These are phyloP conservation scores for Muscicapa comitata DNA, from an alignment of 2,797 vertebrate genomes.

Conservation along the genomic window DNA sequence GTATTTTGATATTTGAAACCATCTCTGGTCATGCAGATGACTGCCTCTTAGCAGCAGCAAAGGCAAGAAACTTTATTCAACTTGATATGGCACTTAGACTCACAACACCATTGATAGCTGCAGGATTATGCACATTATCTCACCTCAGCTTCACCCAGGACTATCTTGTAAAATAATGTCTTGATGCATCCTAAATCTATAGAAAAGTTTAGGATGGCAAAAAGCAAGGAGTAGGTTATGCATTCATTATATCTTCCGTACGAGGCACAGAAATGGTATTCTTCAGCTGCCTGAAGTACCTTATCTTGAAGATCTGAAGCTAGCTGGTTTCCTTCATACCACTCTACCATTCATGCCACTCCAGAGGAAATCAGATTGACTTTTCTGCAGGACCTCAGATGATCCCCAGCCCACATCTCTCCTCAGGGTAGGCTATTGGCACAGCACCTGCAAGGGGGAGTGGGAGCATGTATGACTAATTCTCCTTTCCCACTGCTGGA, in stretches of 20 bases:
- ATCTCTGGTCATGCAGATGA: not conserved
- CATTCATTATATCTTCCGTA: not conserved
- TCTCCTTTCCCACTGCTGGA: not conserved
- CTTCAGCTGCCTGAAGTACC: not conserved
- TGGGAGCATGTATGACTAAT: not conserved
- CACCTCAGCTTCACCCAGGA: not conserved
- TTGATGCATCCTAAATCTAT: not conserved
- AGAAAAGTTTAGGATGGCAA: not conserved
- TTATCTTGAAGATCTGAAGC: not conserved
- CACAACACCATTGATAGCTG: not conserved
- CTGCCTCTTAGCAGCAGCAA: not conserved
- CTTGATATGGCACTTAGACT: not conserved
- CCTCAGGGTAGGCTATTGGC: not conserved
- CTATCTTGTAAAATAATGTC: not conserved
- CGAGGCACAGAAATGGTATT: not conserved
- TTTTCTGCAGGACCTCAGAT: not conserved
- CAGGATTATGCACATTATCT: not conserved
- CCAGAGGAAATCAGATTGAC: not conserved
- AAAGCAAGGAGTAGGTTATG: not conserved
- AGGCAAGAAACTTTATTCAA: not conserved
- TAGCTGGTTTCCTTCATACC: not conserved
- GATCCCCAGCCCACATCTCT: not conserved
- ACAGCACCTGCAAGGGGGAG: not conserved
- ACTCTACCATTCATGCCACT: not conserved
- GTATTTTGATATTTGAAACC: not conserved